Evolutionary conservation across 1,140 invertebrate species (phyloP).

Genomic region (Drosophila lacteicornis): DNA sequence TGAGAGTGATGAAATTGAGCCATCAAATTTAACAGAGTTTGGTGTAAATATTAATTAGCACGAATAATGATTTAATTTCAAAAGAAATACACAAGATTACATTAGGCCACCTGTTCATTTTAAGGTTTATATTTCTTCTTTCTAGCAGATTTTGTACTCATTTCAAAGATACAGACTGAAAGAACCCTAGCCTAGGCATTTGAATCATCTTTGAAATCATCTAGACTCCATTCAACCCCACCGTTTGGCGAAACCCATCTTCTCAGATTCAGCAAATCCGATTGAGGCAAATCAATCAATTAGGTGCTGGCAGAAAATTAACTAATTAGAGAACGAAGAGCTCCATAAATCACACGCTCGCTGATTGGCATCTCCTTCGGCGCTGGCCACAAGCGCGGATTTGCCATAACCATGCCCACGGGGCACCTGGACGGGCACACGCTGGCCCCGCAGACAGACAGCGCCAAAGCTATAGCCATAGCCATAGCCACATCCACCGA

Average conservation of each 20-base stretch:
- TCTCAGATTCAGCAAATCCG: neutral
- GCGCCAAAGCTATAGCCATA: constrained; percentile 3
- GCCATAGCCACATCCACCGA: constrained; percentile 15
- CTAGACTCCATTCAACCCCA: neutral
- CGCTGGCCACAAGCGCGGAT: constrained; percentile 4
- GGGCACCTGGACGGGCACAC: constrained; percentile 39
- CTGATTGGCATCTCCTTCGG: constrained; percentile 30
- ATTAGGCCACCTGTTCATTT: neutral
- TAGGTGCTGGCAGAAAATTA: constrained; percentile 38
- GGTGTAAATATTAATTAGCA: neutral
- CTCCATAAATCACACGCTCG: constrained; percentile 40
- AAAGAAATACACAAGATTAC: neutral
- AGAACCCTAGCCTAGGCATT: too few relatives aligned
- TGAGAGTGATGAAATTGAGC: neutral
- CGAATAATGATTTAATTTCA: neutral
- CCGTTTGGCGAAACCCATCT: neutral
- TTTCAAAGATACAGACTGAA: neutral
- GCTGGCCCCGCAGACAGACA: constrained; percentile 17
- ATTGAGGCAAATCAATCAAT: constrained; percentile 33
- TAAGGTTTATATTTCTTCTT: neutral
- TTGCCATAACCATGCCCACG: constrained; percentile 34
- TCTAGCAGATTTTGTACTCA: too few relatives aligned
- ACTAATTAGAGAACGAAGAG: constrained; percentile 40
- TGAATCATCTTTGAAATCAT: neutral
- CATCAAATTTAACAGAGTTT: neutral